phyloP scores from a whole-genome alignment of 2,888 invertebrate species.

The Chrysolina americana region DNA sequence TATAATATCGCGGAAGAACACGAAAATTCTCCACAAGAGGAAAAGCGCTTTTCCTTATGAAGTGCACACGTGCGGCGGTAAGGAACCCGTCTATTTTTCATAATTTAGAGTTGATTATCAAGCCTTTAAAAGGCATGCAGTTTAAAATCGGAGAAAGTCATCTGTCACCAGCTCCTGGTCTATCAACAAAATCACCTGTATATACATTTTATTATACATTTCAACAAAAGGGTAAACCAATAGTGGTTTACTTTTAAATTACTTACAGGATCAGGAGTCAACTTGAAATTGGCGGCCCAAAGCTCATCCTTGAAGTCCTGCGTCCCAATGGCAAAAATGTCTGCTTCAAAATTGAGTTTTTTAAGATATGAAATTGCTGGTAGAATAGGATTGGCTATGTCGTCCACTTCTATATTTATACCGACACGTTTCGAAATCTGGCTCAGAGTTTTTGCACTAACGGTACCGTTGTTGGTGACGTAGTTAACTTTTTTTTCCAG shows the following conservation, averaged over 20 bases:
- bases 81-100: too few relatives aligned
- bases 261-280: conserved; percentile 37
- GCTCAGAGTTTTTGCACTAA: neutral
- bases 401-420: conserved; percentile 28
- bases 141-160: too few relatives aligned
- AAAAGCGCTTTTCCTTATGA: too few relatives aligned
- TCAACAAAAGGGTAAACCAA: too few relatives aligned
- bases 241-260: neutral
- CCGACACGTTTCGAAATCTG: conserved; percentile 8
- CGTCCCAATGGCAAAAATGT: conserved; percentile 26
- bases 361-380: conserved; percentile 28
- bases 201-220: too few relatives aligned
- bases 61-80: too few relatives aligned
- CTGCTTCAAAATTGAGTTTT: conserved; percentile 24
- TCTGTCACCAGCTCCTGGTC: too few relatives aligned
- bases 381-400: conserved; percentile 26
- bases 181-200: too few relatives aligned
- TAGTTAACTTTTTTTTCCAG: conserved; percentile 31
- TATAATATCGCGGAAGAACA: too few relatives aligned
- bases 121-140: too few relatives aligned
- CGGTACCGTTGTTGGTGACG: conserved; percentile 31
- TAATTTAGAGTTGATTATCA: too few relatives aligned
- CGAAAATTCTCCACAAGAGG: too few relatives aligned
- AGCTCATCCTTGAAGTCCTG: conserved; percentile 26
- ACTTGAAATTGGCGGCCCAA: conserved; percentile 22